Evolutionary conservation across 2,797 vertebrate genomes (phyloP).

Genomic region (Phyllotis vaccarum): DNA sequence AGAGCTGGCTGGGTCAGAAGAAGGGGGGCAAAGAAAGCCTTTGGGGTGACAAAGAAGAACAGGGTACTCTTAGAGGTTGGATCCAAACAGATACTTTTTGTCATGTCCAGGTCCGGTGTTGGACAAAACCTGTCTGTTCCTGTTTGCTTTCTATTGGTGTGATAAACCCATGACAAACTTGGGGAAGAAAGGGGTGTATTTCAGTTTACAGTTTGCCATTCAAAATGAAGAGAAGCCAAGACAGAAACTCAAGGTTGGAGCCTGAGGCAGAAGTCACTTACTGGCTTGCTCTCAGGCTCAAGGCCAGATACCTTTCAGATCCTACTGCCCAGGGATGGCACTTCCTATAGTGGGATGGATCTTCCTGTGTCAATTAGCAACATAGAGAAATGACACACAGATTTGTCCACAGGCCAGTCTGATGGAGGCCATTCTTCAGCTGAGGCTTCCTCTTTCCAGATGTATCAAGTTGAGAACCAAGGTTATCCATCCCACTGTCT

Average conservation of each 20-base stretch:
- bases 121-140: not conserved
- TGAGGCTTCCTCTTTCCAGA: not conserved
- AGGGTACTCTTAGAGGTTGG: not conserved
- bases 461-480: not conserved
- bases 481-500: not conserved
- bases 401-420: not conserved
- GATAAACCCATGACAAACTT: not conserved
- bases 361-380: not conserved
- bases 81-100: not conserved
- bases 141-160: not conserved
- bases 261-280: not conserved
- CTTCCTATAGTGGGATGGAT: not conserved
- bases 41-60: not conserved
- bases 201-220: not conserved
- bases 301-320: not conserved
- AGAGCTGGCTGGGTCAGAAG: not conserved
- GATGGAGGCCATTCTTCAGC: not conserved
- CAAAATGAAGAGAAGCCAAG: not conserved
- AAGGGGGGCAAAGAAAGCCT: not conserved
- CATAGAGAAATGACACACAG: not conserved
- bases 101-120: not conserved
- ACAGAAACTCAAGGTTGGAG: not conserved
- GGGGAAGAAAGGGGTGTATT: not conserved
- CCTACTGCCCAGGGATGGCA: not conserved
- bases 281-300: not conserved